Evolutionary conservation across 2,888 invertebrate genomes (phyloP).

Genomic region (Phengaris alcon): DNA sequence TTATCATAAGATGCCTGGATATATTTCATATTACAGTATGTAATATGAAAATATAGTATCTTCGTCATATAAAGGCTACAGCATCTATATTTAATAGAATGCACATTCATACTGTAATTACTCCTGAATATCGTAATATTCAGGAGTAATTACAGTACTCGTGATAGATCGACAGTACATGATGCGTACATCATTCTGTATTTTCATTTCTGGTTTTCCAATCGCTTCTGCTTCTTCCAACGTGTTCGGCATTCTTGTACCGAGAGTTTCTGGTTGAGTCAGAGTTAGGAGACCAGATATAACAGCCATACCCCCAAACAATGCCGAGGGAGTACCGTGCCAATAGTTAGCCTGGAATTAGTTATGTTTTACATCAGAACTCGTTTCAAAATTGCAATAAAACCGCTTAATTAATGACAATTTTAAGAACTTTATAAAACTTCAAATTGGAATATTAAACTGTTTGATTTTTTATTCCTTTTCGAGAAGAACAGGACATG

Average conservation of each 20-base stretch:
- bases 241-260: slow-evolving; percentile 79
- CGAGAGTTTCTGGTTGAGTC: slow-evolving; percentile 81
- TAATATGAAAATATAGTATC: no score
- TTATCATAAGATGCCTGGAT: no score
- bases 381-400: not conserved
- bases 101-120: not conserved
- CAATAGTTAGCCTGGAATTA: slow-evolving; percentile 55
- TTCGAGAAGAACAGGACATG: no score
- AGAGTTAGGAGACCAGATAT: slow-evolving; percentile 68
- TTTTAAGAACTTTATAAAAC: no score
- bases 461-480: no score
- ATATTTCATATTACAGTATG: no score
- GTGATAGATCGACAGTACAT: no score
- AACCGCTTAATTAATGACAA: no score
- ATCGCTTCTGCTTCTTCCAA: slow-evolving; percentile 76
- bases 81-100: not conserved
- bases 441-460: no score
- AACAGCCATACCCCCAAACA: slow-evolving; percentile 76
- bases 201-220: slow-evolving; percentile 43
- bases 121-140: no score
- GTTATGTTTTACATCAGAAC: not conserved
- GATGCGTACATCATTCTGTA: slow-evolving; percentile 17
- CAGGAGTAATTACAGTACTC: not conserved
- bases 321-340: slow-evolving; percentile 69
- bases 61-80: no score